Evolutionary conservation across 2,113 vertebrate genomes (phyloP), one percentile per base, ranked within the genome.

Genomic region (Charadrius vociferus): DNA sequence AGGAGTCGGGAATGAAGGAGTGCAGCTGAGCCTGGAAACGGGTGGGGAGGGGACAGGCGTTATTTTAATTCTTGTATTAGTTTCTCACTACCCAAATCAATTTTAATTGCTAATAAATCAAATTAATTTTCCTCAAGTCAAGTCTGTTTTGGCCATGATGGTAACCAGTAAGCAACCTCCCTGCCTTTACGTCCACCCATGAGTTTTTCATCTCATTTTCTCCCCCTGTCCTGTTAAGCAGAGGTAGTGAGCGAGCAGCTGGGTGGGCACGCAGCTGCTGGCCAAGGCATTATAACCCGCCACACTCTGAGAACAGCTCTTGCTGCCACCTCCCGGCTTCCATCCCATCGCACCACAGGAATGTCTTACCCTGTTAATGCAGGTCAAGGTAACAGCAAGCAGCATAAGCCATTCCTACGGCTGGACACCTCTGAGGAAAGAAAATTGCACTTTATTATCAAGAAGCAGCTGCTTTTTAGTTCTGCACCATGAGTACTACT

Each of bases 241-340:
- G 14, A 5, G 5, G 6, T 7, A 79, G 18, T 2, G 21, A 71
- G 26, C 3, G 9, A 68, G 59, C 4, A 4, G 36, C 59, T 73
- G 61, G 10, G 32, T 37, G 65, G 9, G 22, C 14, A 11, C 12
- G 37, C 15, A 1, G 34, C 47, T 32, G 20, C 41, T 59, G 63
- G 22, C 39, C 78, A 56, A 77, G 45, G 39, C 32, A 26, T 7
- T 53, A 20, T 8, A 63, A 52, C 23, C 32, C 21, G 29, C 17
- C 47, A 23, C 5, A 13, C 14, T 32, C 0, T 0, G 6, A 52
- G 45, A 37, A 65, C 11, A 22, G 6, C 22, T 68, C n/a, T 4
- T 71, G 65, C 29, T 71, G 62, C 26, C 68, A 43, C 63, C 27
- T 73, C 45, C 22, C 77, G 45, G 16, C 34, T 68, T 43, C 43